These are phyloP conservation scores for Tipula vernalis DNA, from an alignment of 2,888 invertebrate genomes.

Conservation along the genomic window DNA sequence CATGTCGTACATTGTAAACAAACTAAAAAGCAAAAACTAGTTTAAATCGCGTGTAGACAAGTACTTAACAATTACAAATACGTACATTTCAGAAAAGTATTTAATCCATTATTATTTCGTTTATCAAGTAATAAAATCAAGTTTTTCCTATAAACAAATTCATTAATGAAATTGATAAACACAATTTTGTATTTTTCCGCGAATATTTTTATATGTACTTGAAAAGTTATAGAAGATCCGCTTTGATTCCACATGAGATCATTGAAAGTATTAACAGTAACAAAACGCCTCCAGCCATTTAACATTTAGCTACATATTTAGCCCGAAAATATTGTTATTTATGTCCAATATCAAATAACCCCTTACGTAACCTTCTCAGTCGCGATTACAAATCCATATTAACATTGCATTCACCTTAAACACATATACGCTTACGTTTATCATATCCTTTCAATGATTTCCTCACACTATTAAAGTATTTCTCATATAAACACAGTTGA, in stretches of 20 bases:
- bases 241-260: neutral
- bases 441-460: neutral
- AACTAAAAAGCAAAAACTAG: neutral
- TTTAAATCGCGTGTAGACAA: neutral
- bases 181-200: neutral
- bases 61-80: neutral
- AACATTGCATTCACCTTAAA: neutral
- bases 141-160: neutral
- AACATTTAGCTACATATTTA: neutral
- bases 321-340: neutral
- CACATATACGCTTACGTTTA: neutral
- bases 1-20: neutral
- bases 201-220: neutral
- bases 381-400: neutral
- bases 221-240: neutral
- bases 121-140: neutral
- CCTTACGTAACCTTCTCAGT: neutral
- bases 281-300: neutral
- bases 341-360: neutral
- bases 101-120: neutral
- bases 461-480: neutral
- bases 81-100: neutral
- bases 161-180: neutral
- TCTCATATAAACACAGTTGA: neutral
- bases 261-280: neutral